Evolutionary conservation across 2,888 invertebrate species (phyloP), one percentile per base, ranked within the genome.

Genomic region (Parnassius orleans): DNA sequence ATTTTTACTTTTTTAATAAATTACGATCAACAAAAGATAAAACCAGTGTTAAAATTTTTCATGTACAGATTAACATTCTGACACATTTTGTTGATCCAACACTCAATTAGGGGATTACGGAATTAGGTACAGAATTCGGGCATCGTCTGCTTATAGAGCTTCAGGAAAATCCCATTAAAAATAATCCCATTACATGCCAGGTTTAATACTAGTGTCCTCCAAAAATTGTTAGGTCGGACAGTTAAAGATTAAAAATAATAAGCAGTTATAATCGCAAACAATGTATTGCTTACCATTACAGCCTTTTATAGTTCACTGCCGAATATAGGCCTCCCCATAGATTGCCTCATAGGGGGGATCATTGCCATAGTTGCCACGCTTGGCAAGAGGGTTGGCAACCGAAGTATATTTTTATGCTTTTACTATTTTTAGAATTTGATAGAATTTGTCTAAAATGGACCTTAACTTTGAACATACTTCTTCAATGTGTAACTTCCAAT

Each of bases 81-180:
- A 46, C 46, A n/a, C n/a, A 5, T n/a, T 46, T n/a, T 46, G 12
- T 46, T 60, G 11, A 54, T 24, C 48, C 59, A 15, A 41, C 43
- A 43, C 5, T 43, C 10, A 9, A 42, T 51, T 24, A 52, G 19
- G 50, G 60, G 43, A 54, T 60, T 55, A 60, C 44, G 2, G 24
- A 43, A 54, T 60, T 60, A 50, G 43, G 60, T 48, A 11, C 19
- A 43, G 43, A 52, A 52, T 60, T 60, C 33, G 50, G 60, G 7
- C 10, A 50, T 19, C 47, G 53, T 33, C 46, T 43, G 54, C 15
- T 11, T 19, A 43, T 44, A 11, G 15, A 54, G 60, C 50, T 60
- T 60, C 54, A 10, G n/a, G 10, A 15, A 46, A 59, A 53, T 59
- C 59, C 53, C 14, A 14, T 59, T 59, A 51, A 19, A 57, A 10